Conservation (phyloP, 2,113 vertebrate species). For the Probosciger aterrimus region DNA sequence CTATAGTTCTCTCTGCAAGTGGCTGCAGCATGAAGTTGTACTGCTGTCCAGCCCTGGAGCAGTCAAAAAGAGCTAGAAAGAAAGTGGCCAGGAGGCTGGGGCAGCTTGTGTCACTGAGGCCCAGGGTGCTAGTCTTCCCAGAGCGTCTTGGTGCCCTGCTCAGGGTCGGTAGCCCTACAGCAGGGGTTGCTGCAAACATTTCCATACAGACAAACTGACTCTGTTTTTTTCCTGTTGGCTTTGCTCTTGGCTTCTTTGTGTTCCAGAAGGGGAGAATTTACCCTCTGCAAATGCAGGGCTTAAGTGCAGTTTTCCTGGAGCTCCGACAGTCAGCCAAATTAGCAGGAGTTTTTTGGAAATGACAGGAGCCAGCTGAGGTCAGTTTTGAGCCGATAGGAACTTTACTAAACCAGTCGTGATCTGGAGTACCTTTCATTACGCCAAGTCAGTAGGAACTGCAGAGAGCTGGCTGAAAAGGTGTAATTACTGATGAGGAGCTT, state of each 20-base stretch:
- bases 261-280: slow-evolving; percentile 24
- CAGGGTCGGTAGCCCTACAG: background rate
- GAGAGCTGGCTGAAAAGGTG: slow-evolving; percentile 32
- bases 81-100: background rate
- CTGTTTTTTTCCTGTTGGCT: slow-evolving; percentile 4
- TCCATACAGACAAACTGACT: background rate
- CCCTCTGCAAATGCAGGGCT: background rate
- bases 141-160: background rate
- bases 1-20: background rate
- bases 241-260: background rate
- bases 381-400: slow-evolving; percentile 27
- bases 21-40: background rate
- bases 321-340: slow-evolving; percentile 10
- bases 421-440: background rate
- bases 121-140: background rate
- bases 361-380: slow-evolving; percentile 15
- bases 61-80: background rate
- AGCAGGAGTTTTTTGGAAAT: slow-evolving; percentile 34
- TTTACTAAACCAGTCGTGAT: background rate
- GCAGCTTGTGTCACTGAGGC: background rate
- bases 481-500: slow-evolving; percentile 9
- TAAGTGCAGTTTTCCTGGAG: slow-evolving; percentile 21
- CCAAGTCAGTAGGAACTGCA: slow-evolving; percentile 8
- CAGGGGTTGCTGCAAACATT: background rate
- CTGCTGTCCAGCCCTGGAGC: background rate